Base-by-base conservation (phyloP, 2,113 vertebrate genomes). In the Tamias sibiricus region DNA sequence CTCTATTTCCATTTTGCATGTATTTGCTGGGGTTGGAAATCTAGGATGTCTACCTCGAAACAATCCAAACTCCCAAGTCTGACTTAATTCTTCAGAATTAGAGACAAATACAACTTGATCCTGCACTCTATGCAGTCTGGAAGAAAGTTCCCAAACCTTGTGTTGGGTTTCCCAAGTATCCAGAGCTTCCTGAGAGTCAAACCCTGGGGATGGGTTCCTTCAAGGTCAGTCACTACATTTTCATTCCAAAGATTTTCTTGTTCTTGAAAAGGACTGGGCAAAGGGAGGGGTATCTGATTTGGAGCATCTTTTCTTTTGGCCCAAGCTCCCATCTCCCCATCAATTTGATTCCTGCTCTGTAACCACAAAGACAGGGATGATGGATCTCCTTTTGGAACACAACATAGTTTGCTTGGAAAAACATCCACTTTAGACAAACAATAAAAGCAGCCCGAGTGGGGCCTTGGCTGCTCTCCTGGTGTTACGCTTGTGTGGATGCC, bases 401-500 rank as follows among this genome's bases (percentile, higher is more conserved):
- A 91, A 57, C 92, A 89, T 69, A 74, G 64, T 97, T 97, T 94
- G 71, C 96, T 96, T 97, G 97, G 97, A 94, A 96, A 97, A 97
- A 96, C 91, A 97, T 95, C 89, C 89, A 94, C 75, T 97, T 94
- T 86, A 96, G 91, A 97, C 94, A 97, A 97, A 97, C 87, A 97
- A 91, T 85, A 74, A 97, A 95, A 95, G 93, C 91, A 95, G 80
- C 85, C 80, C 30, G 11, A 97, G 71, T 94, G 91, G 93, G 97
- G 96, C 80, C 89, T 98, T 97, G 98, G 97, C 98, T 92, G 80
- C 69, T 94, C 97, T 97, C 95, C 96, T 96, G 94, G 97, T 94
- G 84, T 97, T 94, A 97, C 91, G 37, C 97, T 97, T 71, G 91
- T 68, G 96, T 87, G 79, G 37, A 40, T 80, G 95, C 90, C 93